Evolutionary conservation across 2,888 invertebrate genomes (phyloP).

Genomic region (Acanthococcus lagerstroemiae): DNA sequence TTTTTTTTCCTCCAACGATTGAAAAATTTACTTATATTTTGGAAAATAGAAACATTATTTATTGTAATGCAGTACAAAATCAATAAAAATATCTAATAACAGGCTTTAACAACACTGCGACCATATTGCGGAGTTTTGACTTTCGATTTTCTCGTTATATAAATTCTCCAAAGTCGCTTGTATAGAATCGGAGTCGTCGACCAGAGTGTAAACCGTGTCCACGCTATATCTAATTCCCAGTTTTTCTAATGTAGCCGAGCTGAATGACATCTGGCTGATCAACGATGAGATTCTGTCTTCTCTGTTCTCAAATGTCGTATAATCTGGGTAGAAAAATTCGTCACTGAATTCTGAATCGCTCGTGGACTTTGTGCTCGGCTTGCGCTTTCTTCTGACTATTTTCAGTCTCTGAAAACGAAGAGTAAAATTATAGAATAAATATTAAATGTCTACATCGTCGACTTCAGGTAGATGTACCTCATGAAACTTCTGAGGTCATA

Average conservation of each 20-base stretch:
- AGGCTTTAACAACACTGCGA: too few relatives aligned
- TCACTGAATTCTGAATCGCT: not conserved
- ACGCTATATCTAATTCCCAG: conserved; percentile 13
- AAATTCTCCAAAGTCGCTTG: conserved; percentile 8
- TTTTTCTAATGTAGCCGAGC: conserved; percentile 2
- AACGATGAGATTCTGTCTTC: conserved; percentile 4
- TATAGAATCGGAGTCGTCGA: conserved; percentile 7
- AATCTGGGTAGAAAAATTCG: not conserved
- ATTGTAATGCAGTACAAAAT: too few relatives aligned
- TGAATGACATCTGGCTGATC: conserved; percentile 7
- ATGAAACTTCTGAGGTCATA: too few relatives aligned
- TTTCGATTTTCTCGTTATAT: conserved; percentile 19
- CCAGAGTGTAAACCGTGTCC: conserved; percentile 16
- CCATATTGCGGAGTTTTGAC: not conserved
- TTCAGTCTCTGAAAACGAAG: conserved; percentile 2
- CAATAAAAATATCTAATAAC: too few relatives aligned
- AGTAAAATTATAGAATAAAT: too few relatives aligned
- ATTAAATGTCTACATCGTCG: too few relatives aligned
- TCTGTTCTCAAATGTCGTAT: not conserved
- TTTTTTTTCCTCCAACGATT: too few relatives aligned
- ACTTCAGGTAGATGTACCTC: too few relatives aligned
- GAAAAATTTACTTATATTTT: too few relatives aligned
- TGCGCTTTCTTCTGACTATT: conserved; percentile 8
- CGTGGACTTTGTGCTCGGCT: not conserved
- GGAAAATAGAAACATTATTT: too few relatives aligned